phyloP scores from a whole-genome alignment of 2,888 invertebrate species.

The Selenia dentaria region DNA sequence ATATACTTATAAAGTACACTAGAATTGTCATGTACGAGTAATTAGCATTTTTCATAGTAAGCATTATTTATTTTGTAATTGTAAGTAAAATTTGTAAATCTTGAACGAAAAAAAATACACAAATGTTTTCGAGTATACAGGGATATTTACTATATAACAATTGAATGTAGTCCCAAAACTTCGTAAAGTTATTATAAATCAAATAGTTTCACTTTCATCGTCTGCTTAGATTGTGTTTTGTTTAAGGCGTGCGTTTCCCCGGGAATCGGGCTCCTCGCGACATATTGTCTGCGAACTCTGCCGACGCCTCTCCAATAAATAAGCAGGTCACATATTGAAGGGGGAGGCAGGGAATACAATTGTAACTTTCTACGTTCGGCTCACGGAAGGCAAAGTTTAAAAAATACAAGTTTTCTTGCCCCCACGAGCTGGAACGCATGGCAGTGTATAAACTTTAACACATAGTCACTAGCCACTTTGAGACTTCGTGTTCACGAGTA shows the following conservation, averaged over 20 bases:
- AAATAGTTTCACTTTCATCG: constrained; percentile 68
- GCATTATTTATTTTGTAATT: too few species aligned
- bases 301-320: constrained; percentile 82
- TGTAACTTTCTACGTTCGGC: constrained; percentile 79
- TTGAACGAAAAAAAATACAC: too few species aligned
- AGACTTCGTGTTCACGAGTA: too few species aligned
- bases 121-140: too few species aligned
- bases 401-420: constrained; percentile 78
- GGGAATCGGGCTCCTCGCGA: constrained; percentile 67
- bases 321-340: constrained; percentile 84
- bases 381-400: constrained; percentile 80
- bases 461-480: constrained; percentile 44
- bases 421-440: constrained; percentile 51
- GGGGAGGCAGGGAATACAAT: constrained; percentile 80
- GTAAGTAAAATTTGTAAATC: too few species aligned
- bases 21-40: too few species aligned
- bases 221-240: constrained; percentile 69
- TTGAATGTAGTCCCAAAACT: constrained; percentile 11
- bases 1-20: too few species aligned
- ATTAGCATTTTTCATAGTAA: too few species aligned
- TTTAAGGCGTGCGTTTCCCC: constrained; percentile 72
- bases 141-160: too few species aligned
- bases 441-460: constrained; percentile 53
- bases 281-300: constrained; percentile 82
- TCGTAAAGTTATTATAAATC: constrained; percentile 62